Conservation (phyloP, 2,888 invertebrate genomes). For the Trachelus troglodyta region DNA sequence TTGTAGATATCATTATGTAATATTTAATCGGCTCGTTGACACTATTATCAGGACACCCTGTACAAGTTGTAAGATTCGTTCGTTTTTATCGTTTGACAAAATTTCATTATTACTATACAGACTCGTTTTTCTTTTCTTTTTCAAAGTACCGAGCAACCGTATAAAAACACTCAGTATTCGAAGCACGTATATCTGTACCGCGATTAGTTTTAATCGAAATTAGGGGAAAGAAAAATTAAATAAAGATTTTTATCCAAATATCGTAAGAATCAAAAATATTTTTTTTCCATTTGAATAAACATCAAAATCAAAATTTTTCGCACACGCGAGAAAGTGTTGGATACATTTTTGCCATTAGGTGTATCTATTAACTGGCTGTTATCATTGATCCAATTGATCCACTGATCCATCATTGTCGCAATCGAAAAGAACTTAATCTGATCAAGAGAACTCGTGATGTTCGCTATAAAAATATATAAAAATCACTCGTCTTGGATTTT, state of each 20-base stretch:
- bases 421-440: background rate
- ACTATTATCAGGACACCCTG: background rate
- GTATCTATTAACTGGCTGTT: background rate
- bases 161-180: too few relatives aligned
- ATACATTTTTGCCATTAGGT: background rate
- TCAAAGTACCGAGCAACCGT: too few relatives aligned
- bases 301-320: background rate
- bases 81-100: background rate
- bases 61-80: background rate
- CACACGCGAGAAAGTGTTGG: background rate
- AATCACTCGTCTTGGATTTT: background rate
- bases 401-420: background rate
- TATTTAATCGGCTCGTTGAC: background rate
- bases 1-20: background rate
- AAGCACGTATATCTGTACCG: too few relatives aligned
- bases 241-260: too few relatives aligned
- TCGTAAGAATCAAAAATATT: too few relatives aligned
- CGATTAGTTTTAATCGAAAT: background rate
- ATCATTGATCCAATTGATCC: background rate
- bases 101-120: background rate
- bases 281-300: too few relatives aligned
- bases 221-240: background rate
- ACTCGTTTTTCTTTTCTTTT: background rate
- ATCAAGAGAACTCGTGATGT: background rate
- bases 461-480: background rate